Evolutionary conservation across 2,797 vertebrate species (phyloP).

Genomic region (Anas georgica): DNA sequence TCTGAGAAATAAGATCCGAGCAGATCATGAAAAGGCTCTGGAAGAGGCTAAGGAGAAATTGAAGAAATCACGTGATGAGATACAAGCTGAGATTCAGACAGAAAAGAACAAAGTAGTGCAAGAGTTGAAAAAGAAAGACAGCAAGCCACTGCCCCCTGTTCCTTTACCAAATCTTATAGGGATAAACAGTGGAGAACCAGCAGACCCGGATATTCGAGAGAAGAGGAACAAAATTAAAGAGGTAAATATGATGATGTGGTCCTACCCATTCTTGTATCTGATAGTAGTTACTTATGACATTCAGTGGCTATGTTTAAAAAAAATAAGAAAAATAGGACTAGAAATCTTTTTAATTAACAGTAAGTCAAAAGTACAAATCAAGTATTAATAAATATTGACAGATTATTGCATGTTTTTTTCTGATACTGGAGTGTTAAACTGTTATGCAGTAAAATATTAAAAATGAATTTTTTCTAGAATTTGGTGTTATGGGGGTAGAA

Average conservation of each 20-base stretch:
- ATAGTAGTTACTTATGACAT: not conserved
- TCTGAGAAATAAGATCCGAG: slow-evolving; percentile 95
- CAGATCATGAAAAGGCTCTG: slow-evolving; percentile 94
- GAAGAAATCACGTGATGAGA: slow-evolving; percentile 92
- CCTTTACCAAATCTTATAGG: slow-evolving; percentile 93
- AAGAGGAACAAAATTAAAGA: slow-evolving; percentile 97
- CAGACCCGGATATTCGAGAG: slow-evolving; percentile 87
- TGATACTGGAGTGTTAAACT: not conserved
- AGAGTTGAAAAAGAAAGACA: slow-evolving; percentile 91
- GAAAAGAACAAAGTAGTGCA: slow-evolving; percentile 92
- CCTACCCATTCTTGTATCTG: not conserved
- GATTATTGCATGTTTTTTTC: not conserved
- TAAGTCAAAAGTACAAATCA: not conserved
- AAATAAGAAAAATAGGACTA: not conserved
- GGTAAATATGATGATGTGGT: slow-evolving; percentile 78
- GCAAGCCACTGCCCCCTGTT: slow-evolving; percentile 89
- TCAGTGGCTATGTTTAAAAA: not conserved
- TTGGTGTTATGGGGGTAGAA: not conserved
- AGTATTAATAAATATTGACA: not conserved
- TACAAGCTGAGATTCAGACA: slow-evolving; percentile 95
- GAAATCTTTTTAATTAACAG: not conserved
- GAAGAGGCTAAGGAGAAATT: slow-evolving; percentile 99
- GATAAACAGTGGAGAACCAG: slow-evolving; percentile 89
- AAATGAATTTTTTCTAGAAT: not conserved
- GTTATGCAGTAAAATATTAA: no score